Percentiles rank a stretch among this genome's conserved stretches.
Conservation (phyloP, 2,797 vertebrate genomes). For the Hippocampus kuda region DNA sequence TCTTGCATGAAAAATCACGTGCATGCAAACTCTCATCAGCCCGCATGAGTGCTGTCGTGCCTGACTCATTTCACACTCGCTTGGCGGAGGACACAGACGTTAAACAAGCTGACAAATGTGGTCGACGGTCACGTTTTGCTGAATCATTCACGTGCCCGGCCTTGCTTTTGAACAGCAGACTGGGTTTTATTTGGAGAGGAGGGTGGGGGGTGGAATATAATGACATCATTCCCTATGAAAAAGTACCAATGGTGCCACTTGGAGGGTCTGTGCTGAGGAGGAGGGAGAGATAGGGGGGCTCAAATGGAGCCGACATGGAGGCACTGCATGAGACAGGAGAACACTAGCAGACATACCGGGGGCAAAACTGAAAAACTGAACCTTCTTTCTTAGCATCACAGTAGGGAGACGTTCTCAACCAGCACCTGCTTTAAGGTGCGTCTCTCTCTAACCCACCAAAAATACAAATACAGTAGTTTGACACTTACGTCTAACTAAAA, state of each 20-base stretch:
- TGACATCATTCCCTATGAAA: slow-evolving; percentile 35
- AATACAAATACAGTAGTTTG: background rate
- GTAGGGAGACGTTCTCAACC: slow-evolving; percentile 5
- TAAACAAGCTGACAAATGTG: slow-evolving; percentile 14
- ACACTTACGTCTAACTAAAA: background rate
- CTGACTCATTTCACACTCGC: slow-evolving; percentile 18
- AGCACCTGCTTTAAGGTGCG: background rate
- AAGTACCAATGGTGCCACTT: slow-evolving; percentile 16
- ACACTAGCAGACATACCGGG: slow-evolving; percentile 13
- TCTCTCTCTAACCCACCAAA: background rate
- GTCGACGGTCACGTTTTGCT: slow-evolving; percentile 58
- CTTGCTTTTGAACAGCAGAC: slow-evolving; percentile 24
- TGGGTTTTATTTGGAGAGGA: slow-evolving; percentile 25
- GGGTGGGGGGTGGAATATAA: slow-evolving; percentile 8
- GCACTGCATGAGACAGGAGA: slow-evolving; percentile 16
- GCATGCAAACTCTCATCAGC: slow-evolving; percentile 4
- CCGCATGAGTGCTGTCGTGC: slow-evolving; percentile 7
- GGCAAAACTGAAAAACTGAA: background rate
- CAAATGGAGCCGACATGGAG: slow-evolving; percentile 3
- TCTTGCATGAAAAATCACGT: slow-evolving; percentile 1
- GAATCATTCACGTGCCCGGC: slow-evolving; percentile 42
- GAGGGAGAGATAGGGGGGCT: slow-evolving; percentile 10
- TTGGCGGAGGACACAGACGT: slow-evolving; percentile 13
- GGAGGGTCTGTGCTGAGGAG: slow-evolving; percentile 11
- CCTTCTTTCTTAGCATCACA: background rate